Conservation (phyloP, 53 echinoderm and acorn worm genomes). For the Henricia sp. region DNA sequence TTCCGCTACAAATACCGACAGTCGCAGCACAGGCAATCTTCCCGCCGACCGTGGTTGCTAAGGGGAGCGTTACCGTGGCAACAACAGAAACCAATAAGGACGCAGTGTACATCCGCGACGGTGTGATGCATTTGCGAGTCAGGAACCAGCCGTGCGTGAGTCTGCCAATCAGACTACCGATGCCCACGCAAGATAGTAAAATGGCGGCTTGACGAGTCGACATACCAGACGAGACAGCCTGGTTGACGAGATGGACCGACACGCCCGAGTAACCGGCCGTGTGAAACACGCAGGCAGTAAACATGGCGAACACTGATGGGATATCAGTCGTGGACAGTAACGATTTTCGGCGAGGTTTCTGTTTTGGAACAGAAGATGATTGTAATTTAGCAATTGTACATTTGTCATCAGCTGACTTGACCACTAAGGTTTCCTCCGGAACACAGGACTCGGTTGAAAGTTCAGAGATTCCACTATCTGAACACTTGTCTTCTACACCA, state of each 20-base stretch:
- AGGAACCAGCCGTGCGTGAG: constrained; percentile 23
- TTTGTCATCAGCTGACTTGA: too few relatives aligned
- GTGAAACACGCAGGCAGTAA: constrained; percentile 14
- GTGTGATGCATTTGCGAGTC: constrained; percentile 6
- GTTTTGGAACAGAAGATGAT: too few relatives aligned
- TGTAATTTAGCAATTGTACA: too few relatives aligned
- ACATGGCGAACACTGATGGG: constrained; percentile 23
- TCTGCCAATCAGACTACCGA: constrained; percentile 33
- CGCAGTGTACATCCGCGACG: constrained; percentile 8
- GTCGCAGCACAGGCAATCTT: constrained; percentile 6
- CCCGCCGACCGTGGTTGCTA: not conserved
- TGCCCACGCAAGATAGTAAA: constrained; percentile 28
- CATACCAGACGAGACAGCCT: not conserved
- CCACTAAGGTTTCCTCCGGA: too few relatives aligned
- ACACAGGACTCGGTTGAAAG: too few relatives aligned
- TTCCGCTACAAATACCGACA: constrained; percentile 37
- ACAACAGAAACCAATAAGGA: constrained; percentile 4
- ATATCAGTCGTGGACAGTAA: too few relatives aligned
- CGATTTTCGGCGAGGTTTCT: too few relatives aligned
- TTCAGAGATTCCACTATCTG: too few relatives aligned
- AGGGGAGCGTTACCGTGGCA: not conserved
- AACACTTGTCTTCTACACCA: too few relatives aligned
- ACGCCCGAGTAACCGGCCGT: constrained; percentile 29
- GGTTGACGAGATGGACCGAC: constrained; percentile 9
- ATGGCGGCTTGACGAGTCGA: not conserved